Conservation (phyloP, 2,888 invertebrate species). For the Trachelus iudaicus region DNA sequence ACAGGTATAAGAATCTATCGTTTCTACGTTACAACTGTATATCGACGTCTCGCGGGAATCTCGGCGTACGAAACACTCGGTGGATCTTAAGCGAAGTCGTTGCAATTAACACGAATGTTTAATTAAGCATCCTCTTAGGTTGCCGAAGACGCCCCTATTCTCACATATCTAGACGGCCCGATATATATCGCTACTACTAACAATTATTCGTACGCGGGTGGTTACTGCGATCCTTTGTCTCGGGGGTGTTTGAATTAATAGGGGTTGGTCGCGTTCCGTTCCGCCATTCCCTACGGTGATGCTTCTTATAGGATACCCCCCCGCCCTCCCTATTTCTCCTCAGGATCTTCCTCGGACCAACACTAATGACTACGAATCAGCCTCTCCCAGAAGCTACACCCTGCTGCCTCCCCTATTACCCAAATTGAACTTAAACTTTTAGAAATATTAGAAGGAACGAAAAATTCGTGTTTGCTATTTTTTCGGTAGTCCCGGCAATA, state of each 20-base stretch:
- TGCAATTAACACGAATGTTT: constrained; percentile 62
- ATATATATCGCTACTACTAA: constrained; percentile 58
- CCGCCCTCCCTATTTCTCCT: neutral
- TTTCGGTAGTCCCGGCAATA: neutral
- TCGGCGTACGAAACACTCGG: constrained; percentile 16
- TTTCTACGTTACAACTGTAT: too few species aligned
- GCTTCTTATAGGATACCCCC: constrained; percentile 20
- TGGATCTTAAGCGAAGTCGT: constrained; percentile 53
- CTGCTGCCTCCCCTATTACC: neutral
- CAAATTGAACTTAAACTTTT: neutral
- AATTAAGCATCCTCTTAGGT: constrained; percentile 55
- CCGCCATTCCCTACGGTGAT: constrained; percentile 9
- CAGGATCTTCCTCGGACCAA: neutral
- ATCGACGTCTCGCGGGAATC: too few species aligned
- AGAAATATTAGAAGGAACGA: neutral
- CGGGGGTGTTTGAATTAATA: constrained; percentile 51
- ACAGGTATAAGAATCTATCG: too few species aligned
- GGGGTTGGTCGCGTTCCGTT: constrained; percentile 35
- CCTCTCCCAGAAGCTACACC: neutral
- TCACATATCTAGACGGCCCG: constrained; percentile 51
- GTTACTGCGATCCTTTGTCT: constrained; percentile 41
- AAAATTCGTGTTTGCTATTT: neutral
- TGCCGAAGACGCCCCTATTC: constrained; percentile 55
- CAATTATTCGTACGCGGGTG: constrained; percentile 51
- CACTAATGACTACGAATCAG: neutral